A percentile compares a stretch with the other conserved stretches of the same genome.
Evolutionary conservation across 2,113 vertebrate species (phyloP).

Genomic region (Apodemus sylvaticus): DNA sequence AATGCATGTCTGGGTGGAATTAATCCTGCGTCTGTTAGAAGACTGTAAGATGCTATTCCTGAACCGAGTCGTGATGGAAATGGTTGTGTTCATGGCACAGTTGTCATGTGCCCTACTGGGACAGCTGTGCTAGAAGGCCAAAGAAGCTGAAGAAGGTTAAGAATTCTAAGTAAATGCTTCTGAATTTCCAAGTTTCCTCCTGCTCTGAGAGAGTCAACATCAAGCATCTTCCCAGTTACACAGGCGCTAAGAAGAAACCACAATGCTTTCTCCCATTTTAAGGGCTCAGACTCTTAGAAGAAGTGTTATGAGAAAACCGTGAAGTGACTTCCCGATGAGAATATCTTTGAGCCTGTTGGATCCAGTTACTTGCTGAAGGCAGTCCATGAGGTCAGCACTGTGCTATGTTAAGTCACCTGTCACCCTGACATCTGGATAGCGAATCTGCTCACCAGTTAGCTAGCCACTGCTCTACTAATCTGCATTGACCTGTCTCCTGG

Average conservation of each 20-base stretch:
- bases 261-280: constrained; percentile 14
- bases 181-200: not conserved
- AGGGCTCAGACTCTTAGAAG: constrained; percentile 33
- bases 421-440: not conserved
- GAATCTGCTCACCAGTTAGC: not conserved
- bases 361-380: constrained; percentile 7
- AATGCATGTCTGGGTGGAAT: constrained; percentile 1
- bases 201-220: not conserved
- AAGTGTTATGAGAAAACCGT: constrained; percentile 26
- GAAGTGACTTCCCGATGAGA: constrained; percentile 29
- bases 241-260: not conserved
- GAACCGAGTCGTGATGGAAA: not conserved
- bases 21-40: not conserved
- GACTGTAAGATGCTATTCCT: not conserved
- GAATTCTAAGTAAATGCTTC: constrained; percentile 9
- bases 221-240: not conserved
- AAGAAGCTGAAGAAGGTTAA: constrained; percentile 16
- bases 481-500: not conserved
- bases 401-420: constrained; percentile 28
- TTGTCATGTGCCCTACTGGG: not conserved
- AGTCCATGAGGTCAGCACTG: not conserved
- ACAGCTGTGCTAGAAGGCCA: not conserved
- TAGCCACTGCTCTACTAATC: not conserved
- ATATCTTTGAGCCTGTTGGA: not conserved
- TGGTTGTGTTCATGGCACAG: not conserved